Conservation (phyloP, 2,113 vertebrate species). For the Coreoperca whiteheadi region DNA sequence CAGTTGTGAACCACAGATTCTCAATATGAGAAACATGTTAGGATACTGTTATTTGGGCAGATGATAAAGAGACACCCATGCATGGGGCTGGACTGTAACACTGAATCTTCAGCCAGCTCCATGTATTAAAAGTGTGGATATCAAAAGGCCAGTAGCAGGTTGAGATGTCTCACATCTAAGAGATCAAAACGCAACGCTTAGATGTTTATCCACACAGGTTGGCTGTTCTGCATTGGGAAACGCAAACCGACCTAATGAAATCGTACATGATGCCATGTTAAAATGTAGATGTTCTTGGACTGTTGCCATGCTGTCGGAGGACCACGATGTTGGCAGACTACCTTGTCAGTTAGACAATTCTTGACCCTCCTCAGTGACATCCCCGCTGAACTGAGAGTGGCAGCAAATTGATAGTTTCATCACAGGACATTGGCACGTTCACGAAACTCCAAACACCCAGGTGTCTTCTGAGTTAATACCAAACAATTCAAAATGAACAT, state of each 20-base stretch:
- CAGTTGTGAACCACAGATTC: neutral
- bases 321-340: neutral
- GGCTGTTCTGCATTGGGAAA: neutral
- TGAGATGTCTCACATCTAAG: neutral
- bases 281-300: neutral
- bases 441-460: neutral
- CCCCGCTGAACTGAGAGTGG: neutral
- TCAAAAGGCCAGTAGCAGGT: neutral
- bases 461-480: constrained; percentile 52
- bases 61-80: neutral
- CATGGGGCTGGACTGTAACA: neutral
- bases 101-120: neutral
- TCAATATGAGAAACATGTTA: neutral
- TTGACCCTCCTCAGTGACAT: neutral
- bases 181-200: neutral
- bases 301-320: neutral
- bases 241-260: neutral
- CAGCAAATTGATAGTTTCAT: neutral
- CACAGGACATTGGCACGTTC: neutral
- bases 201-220: neutral
- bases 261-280: neutral
- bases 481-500: constrained; percentile 52
- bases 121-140: neutral
- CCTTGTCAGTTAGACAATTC: neutral
- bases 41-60: neutral